Evolutionary conservation across 2,888 invertebrate species (phyloP).

Genomic region (Temnothorax rugatulus): DNA sequence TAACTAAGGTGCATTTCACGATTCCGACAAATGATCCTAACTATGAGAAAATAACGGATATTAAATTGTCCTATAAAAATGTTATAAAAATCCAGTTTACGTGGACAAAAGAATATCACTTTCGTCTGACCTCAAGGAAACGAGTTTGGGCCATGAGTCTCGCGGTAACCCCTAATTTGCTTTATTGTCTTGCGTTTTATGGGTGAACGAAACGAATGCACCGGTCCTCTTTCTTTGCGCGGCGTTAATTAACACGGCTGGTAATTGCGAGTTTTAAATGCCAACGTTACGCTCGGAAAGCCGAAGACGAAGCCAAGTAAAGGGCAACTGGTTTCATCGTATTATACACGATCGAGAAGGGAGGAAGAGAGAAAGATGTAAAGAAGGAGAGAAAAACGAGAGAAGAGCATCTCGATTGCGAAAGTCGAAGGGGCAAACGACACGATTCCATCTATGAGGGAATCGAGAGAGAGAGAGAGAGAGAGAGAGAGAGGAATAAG

Average conservation of each 20-base stretch:
- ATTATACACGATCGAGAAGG: conserved; percentile 7
- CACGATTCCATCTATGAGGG: conserved; percentile 14
- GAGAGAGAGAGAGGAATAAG: conserved; percentile 22
- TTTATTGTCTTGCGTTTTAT: neutral
- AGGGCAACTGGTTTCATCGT: conserved; percentile 70
- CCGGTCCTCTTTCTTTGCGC: neutral
- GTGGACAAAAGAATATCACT: conserved; percentile 10
- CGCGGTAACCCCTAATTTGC: conserved; percentile 14
- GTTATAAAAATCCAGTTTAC: conserved; percentile 20
- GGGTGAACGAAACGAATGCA: conserved; percentile 18
- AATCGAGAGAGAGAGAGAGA: neutral
- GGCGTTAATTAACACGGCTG: conserved; percentile 40
- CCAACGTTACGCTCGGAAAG: conserved; percentile 42
- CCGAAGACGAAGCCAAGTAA: conserved; percentile 59
- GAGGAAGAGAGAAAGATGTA: neutral
- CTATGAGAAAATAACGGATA: conserved; percentile 29
- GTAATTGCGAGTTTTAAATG: conserved; percentile 67
- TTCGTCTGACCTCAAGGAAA: conserved; percentile 25
- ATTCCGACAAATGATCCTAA: neutral
- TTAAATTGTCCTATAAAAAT: conserved; percentile 30
- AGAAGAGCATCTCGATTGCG: conserved; percentile 61
- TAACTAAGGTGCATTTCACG: neutral
- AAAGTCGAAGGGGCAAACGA: conserved; percentile 40
- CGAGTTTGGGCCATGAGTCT: conserved; percentile 18
- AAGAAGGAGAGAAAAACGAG: conserved; percentile 15